A percentile compares a stretch with the other conserved stretches of the same genome.
Evolutionary conservation across 2,888 invertebrate species (phyloP).

Genomic region (Lasioglossum morio): DNA sequence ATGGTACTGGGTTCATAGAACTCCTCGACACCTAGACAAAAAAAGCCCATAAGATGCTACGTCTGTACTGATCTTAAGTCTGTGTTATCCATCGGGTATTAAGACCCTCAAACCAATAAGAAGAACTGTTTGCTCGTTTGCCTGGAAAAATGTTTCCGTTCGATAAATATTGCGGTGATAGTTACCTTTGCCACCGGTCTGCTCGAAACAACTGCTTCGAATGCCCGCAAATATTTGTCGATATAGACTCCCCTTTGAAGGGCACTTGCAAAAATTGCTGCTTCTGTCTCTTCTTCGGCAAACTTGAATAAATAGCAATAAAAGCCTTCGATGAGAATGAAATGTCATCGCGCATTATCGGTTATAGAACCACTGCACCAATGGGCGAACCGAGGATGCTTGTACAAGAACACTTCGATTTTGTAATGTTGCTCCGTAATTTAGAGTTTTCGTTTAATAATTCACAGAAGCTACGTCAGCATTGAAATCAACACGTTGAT

Average conservation of each 20-base stretch:
- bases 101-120: not conserved
- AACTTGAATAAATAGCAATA: conserved; percentile 3
- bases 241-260: not conserved
- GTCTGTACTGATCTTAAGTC: no score
- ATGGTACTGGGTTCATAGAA: no score
- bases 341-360: not conserved
- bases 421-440: not conserved
- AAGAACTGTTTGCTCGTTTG: not conserved
- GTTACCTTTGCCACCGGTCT: not conserved
- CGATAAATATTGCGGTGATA: not conserved
- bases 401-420: not conserved
- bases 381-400: not conserved
- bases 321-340: not conserved
- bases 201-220: not conserved
- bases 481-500: no score
- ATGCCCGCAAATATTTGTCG: not conserved
- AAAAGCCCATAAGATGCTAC: no score
- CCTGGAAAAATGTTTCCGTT: not conserved
- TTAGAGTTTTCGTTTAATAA: no score
- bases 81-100: not conserved
- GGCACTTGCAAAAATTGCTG: not conserved
- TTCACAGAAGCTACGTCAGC: no score
- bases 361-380: not conserved
- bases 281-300: not conserved
- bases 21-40: no score